Conservation (phyloP, 2,113 vertebrate species). For the Larimichthys polyactis region DNA sequence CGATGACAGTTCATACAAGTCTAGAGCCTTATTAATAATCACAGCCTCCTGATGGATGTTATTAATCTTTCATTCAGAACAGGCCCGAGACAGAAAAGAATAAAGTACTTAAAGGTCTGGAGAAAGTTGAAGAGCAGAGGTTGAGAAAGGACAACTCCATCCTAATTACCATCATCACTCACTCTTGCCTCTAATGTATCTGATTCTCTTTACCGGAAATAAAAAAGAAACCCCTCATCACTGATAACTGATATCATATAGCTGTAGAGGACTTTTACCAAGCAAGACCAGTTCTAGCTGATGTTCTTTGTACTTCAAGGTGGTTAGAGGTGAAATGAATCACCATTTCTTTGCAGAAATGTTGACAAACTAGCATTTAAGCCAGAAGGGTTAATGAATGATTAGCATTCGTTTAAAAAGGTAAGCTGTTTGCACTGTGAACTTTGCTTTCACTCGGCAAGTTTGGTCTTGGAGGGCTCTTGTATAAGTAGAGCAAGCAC, state of each 20-base stretch:
- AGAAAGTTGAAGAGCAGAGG: slow-evolving; percentile 78
- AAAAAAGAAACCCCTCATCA: slow-evolving; percentile 69
- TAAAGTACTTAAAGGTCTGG: slow-evolving; percentile 64
- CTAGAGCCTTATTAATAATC: slow-evolving; percentile 62
- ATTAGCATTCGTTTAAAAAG: slow-evolving; percentile 51
- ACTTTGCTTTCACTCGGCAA: slow-evolving; percentile 35
- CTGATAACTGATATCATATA: slow-evolving; percentile 57
- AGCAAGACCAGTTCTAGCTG: slow-evolving; percentile 42
- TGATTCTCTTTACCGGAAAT: slow-evolving; percentile 66
- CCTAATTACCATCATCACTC: slow-evolving; percentile 84
- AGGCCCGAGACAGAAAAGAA: slow-evolving; percentile 39
- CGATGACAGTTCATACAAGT: slow-evolving; percentile 25
- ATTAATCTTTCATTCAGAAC: slow-evolving; percentile 71
- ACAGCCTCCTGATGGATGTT: slow-evolving; percentile 41
- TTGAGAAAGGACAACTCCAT: slow-evolving; percentile 69
- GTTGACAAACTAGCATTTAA: slow-evolving; percentile 59
- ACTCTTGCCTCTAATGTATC: slow-evolving; percentile 65
- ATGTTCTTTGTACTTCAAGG: slow-evolving; percentile 54
- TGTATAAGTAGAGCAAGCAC: background rate
- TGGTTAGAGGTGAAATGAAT: slow-evolving; percentile 59
- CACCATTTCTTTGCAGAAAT: slow-evolving; percentile 46
- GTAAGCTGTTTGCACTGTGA: slow-evolving; percentile 42
- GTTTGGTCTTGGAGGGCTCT: slow-evolving; percentile 11
- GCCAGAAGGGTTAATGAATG: slow-evolving; percentile 53
- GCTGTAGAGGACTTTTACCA: slow-evolving; percentile 42